Conservation (phyloP, 2,113 vertebrate genomes). For the Chloropsis cyanopogon region DNA sequence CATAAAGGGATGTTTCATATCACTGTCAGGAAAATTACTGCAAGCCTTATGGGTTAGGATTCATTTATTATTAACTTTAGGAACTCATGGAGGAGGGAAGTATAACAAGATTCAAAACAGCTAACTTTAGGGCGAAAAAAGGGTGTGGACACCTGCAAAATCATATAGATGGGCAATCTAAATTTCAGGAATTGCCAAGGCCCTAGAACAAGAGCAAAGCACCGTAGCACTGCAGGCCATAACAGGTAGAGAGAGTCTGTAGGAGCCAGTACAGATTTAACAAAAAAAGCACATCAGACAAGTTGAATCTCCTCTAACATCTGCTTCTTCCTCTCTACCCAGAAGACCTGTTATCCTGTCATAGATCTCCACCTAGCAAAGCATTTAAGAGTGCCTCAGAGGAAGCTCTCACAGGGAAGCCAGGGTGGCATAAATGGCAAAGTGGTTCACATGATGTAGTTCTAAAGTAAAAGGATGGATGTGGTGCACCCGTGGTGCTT, state of each 20-base stretch:
- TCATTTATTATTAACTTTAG: background rate
- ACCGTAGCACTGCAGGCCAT: background rate
- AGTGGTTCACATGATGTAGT: background rate
- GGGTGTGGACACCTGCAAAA: background rate
- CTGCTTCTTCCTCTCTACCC: background rate
- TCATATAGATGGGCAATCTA: background rate
- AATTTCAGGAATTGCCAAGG: background rate
- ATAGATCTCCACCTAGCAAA: background rate
- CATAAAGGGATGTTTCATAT: background rate
- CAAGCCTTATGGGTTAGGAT: background rate
- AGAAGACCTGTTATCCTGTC: background rate
- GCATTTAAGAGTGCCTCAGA: background rate
- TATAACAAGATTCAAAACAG: background rate
- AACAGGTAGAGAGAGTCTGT: background rate
- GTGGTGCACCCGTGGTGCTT: fast-evolving
- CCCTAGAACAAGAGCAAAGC: background rate
- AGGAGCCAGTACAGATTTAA: background rate
- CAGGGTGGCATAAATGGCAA: background rate
- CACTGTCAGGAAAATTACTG: background rate
- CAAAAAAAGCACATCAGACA: background rate
- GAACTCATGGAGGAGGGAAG: background rate
- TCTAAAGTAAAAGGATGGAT: background rate
- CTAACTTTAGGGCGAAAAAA: fast-evolving
- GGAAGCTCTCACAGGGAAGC: background rate
- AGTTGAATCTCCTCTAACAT: background rate